A percentile compares a stretch with the other conserved stretches of the same genome.
phyloP scores from a whole-genome alignment of 2,797 vertebrate species.

The Syndactyla subalaris region DNA sequence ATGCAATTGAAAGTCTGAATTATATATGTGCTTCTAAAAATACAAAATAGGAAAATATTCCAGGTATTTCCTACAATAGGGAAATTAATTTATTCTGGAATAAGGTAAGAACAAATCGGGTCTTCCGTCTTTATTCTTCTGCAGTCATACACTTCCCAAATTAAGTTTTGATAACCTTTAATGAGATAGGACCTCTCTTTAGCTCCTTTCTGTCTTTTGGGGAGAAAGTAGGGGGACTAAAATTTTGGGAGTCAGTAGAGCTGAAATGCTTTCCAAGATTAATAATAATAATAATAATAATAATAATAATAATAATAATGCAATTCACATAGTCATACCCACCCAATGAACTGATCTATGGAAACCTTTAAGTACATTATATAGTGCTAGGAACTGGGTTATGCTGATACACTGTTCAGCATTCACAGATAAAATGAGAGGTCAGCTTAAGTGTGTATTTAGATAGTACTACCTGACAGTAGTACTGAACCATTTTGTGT shows the following conservation, averaged over 20 bases:
- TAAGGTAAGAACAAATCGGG: neutral
- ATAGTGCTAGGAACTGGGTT: neutral
- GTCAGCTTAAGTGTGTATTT: neutral
- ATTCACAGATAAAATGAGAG: neutral
- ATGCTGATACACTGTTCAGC: neutral
- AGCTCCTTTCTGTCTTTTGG: constrained; percentile 14
- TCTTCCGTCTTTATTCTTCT: constrained; percentile 16
- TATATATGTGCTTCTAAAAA: neutral
- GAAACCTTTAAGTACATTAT: neutral
- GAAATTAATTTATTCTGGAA: neutral
- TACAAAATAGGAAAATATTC: neutral
- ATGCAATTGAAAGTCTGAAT: neutral
- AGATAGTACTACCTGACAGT: neutral
- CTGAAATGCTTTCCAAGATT: neutral
- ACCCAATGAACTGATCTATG: neutral
- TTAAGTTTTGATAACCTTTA: constrained; percentile 22
- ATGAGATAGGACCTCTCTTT: constrained; percentile 8
- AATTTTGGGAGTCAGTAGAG: neutral
- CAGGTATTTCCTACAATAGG: neutral
- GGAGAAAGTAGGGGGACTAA: neutral
- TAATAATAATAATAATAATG: constrained; percentile 8
- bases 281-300: neutral
- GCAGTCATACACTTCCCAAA: neutral
- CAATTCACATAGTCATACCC: neutral
- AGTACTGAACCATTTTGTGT: neutral